Conservation (phyloP, 2,888 invertebrate genomes). For the Norana najaformis region DNA sequence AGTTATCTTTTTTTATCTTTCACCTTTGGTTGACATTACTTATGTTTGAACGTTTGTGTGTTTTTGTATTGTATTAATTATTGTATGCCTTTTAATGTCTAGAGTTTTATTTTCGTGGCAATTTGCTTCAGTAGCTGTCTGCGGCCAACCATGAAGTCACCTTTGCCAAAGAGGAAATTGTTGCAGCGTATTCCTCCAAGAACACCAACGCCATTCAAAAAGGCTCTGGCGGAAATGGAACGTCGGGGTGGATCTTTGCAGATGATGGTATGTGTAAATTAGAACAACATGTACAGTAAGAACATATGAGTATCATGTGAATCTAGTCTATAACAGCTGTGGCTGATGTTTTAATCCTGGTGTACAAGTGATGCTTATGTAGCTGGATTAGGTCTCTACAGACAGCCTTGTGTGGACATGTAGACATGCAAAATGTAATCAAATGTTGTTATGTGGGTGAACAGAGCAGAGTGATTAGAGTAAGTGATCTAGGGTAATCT, state of each 20-base stretch:
- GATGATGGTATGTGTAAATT: conserved; percentile 15
- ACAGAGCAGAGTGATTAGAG: background rate
- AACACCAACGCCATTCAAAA: conserved; percentile 93
- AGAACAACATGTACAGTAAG: background rate
- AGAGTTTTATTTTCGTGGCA: too few species aligned
- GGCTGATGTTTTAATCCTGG: background rate
- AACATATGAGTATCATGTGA: background rate
- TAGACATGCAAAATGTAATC: background rate
- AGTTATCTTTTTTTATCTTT: too few species aligned
- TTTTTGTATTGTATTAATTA: too few species aligned
- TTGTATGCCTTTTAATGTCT: too few species aligned
- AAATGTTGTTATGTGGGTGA: background rate
- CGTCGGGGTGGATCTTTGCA: conserved; percentile 66
- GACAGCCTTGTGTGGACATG: background rate
- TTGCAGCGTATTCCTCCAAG: conserved; percentile 63
- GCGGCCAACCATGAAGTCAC: background rate
- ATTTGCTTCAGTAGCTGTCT: background rate
- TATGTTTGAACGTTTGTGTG: too few species aligned
- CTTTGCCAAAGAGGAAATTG: background rate
- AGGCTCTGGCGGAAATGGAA: conserved; percentile 83
- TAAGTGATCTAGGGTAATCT: background rate
- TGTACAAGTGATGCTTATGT: background rate
- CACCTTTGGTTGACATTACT: too few species aligned
- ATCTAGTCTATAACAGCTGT: background rate
- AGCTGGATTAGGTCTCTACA: background rate